Evolutionary conservation across 2,888 invertebrate species (phyloP).

Genomic region (Bombylius major): DNA sequence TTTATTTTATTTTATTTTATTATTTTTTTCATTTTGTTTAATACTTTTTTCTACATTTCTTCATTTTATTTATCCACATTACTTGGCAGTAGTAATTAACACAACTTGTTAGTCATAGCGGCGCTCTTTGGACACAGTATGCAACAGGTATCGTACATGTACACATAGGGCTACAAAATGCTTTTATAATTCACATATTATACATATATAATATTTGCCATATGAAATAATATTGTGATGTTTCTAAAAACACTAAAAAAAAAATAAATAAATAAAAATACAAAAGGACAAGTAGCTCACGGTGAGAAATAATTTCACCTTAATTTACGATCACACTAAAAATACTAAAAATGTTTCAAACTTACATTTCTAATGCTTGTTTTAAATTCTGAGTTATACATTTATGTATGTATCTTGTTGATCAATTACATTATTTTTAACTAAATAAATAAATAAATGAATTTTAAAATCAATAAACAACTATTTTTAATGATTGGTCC

Average conservation of each 20-base stretch:
- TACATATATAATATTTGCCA: no score
- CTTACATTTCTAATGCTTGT: no score
- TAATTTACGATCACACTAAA: not conserved
- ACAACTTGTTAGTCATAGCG: slow-evolving; percentile 17
- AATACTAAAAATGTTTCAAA: not conserved
- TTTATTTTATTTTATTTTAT: not conserved
- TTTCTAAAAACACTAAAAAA: no score
- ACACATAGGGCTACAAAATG: not conserved
- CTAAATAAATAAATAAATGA: no score
- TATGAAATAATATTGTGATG: no score
- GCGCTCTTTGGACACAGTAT: slow-evolving; percentile 11
- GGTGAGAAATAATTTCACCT: not conserved
- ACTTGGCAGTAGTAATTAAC: slow-evolving; percentile 15
- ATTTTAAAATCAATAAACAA: no score
- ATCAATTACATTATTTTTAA: no score
- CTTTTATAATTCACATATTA: no score
- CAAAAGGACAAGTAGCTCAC: not conserved
- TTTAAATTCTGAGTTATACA: no score
- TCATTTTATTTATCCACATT: not conserved
- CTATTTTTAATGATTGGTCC: no score
- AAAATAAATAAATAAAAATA: not conserved
- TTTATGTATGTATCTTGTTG: no score
- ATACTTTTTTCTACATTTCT: not conserved
- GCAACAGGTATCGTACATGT: slow-evolving; percentile 15
- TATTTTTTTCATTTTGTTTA: not conserved